Conservation (phyloP, 1,140 invertebrate species). For the Psilanteris sp. region DNA sequence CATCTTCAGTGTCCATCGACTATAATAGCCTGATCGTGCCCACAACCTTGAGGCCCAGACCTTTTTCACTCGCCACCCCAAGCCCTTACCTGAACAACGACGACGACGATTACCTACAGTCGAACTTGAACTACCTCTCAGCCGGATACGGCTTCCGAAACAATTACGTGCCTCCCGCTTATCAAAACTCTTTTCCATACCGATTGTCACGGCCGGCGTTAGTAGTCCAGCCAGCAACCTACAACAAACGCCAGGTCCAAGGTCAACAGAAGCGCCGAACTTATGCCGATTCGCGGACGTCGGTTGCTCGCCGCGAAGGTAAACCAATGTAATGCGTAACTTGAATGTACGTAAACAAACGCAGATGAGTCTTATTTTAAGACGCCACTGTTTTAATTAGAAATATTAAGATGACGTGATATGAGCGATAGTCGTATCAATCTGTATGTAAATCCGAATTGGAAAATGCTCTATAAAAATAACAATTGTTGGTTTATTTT, state of each 20-base stretch:
- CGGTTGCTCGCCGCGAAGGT: conserved; percentile 42
- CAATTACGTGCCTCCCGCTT: conserved; percentile 52
- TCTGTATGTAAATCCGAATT: too few species aligned
- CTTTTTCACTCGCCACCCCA: conserved; percentile 43
- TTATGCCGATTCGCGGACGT: conserved; percentile 30
- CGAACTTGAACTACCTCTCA: conserved; percentile 63
- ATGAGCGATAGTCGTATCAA: too few species aligned
- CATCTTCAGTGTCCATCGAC: conserved; percentile 34
- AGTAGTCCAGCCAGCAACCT: conserved; percentile 55
- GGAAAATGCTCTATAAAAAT: too few species aligned
- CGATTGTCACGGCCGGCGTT: conserved; percentile 45
- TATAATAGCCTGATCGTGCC: conserved; percentile 55
- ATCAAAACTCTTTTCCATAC: conserved; percentile 53
- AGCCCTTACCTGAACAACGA: conserved; percentile 12
- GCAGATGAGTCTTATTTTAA: too few species aligned
- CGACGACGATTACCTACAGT: conserved; percentile 46
- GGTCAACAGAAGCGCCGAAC: conserved; percentile 30
- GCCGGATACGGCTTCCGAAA: conserved; percentile 55
- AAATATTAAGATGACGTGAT: too few species aligned
- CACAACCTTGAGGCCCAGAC: conserved; percentile 57
- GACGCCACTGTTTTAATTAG: too few species aligned
- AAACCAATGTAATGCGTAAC: too few species aligned
- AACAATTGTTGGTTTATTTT: too few species aligned
- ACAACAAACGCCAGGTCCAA: conserved; percentile 47
- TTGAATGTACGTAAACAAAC: too few species aligned